A percentile compares a stretch with the other conserved stretches of the same genome.
phyloP scores from a whole-genome alignment of 2,888 invertebrate species.

The Cephus nigrinus region DNA sequence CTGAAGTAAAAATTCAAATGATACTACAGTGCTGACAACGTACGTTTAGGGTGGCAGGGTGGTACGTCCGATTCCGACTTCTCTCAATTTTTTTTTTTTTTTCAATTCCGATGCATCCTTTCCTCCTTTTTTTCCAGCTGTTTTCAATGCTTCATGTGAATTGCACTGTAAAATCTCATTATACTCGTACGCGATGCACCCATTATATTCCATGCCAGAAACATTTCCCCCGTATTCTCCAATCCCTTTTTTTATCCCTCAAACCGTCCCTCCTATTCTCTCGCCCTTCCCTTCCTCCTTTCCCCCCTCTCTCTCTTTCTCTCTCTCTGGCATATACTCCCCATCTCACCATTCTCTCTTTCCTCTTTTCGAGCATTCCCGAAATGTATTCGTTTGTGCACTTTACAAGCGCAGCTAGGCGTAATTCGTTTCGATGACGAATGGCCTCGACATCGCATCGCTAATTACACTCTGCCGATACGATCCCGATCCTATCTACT shows the following conservation, averaged over 20 bases:
- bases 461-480: conserved; percentile 38
- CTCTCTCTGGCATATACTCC: background rate
- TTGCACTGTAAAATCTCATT: conserved; percentile 64
- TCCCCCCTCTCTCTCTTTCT: background rate
- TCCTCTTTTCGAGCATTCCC: conserved; percentile 35
- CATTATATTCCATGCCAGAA: conserved; percentile 57
- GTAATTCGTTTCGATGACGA: conserved; percentile 45
- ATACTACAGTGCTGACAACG: conserved; percentile 51
- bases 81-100: background rate
- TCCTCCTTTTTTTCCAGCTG: conserved; percentile 36
- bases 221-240: conserved; percentile 45
- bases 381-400: conserved; percentile 50
- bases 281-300: background rate
- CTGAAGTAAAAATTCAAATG: background rate
- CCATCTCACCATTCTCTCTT: background rate
- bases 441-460: conserved; percentile 36
- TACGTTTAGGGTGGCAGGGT: conserved; percentile 52
- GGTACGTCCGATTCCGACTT: background rate
- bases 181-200: conserved; percentile 59
- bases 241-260: conserved; percentile 20
- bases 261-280: conserved; percentile 15
- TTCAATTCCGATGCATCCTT: conserved; percentile 31
- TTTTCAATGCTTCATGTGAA: conserved; percentile 63
- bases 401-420: conserved; percentile 28
- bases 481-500: conserved; percentile 40